Evolutionary conservation across 2,113 vertebrate species (phyloP).

Genomic region (Gymnorhina tibicen): DNA sequence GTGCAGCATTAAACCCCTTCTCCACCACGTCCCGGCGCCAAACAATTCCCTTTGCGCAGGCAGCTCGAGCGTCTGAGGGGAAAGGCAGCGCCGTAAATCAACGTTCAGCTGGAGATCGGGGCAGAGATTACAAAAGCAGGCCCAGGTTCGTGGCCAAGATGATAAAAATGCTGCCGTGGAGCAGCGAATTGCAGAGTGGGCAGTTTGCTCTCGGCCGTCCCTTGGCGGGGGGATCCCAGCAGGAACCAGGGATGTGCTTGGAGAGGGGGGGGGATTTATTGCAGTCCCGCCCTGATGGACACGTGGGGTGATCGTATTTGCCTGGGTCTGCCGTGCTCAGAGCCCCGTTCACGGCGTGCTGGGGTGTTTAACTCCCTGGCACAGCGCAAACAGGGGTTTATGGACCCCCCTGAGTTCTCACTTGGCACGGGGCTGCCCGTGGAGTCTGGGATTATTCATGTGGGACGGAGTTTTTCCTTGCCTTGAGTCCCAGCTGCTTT

Average conservation of each 20-base stretch:
- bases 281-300: background rate
- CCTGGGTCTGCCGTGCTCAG: accelerated
- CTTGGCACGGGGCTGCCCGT: background rate
- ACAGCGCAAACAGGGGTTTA: background rate
- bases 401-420: background rate
- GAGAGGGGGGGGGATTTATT: background rate
- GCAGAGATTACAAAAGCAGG: background rate
- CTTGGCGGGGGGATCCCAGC: background rate
- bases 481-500: background rate
- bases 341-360: background rate
- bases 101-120: background rate
- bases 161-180: accelerated
- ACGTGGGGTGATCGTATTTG: background rate
- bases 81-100: background rate
- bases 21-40: background rate
- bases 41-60: background rate
- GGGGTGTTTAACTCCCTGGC: accelerated
- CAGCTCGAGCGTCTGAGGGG: background rate
- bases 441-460: accelerated
- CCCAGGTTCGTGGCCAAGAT: background rate
- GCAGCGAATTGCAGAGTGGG: background rate
- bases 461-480: background rate
- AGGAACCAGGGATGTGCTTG: background rate
- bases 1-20: background rate
- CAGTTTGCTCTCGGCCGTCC: background rate